Base-by-base conservation (phyloP, 2,888 invertebrate genomes). In the Drosophila phalerata region DNA sequence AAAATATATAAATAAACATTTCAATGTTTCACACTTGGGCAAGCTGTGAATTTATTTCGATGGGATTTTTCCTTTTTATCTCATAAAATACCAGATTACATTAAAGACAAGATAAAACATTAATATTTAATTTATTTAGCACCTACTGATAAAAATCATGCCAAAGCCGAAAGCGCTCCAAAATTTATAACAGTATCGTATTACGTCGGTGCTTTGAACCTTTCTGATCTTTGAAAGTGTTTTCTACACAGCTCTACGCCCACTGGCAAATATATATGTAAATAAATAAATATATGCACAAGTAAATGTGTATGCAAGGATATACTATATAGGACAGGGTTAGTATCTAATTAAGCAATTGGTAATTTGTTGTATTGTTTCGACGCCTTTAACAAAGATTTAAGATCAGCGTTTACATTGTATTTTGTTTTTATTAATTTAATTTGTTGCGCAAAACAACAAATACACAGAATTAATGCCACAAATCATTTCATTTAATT, bases 281-380 rank as follows among this genome's bases (percentile, higher is more conserved):
- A n/a, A n/a, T n/a, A n/a, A n/a, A n/a, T 47, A 51, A 11, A 28
- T 34, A 34, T 43, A 17, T 19, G 22, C 45, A 38, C 28, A 15
- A 9, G 30, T 22, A 30, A 37, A 32, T 40, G 30, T 34, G 30
- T 42, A 15, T 47, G 28, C 42, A 40, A 15, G 22, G 34, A 55
- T 38, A 48, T 40, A 63, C 15, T 40, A 22, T 60, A 34, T 1
- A 34, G 19, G 22, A 28, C 45, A 28, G 22, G 30, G 37, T 34
- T 45, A 57, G 38, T 51, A 65, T 81, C 76, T 73, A 84, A 86
- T 86, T 81, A 84, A 78, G 52, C 43, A 37, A 48, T 55, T 61
- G 68, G 68, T 53, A 83, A 82, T 86, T 82, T 83, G 84, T 77
- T 86, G 55, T 66, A 81, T 86, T 82, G 83, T 83, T 70, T 42